Base-by-base conservation (phyloP, 2,888 invertebrate species). In the Drosophila merina region DNA sequence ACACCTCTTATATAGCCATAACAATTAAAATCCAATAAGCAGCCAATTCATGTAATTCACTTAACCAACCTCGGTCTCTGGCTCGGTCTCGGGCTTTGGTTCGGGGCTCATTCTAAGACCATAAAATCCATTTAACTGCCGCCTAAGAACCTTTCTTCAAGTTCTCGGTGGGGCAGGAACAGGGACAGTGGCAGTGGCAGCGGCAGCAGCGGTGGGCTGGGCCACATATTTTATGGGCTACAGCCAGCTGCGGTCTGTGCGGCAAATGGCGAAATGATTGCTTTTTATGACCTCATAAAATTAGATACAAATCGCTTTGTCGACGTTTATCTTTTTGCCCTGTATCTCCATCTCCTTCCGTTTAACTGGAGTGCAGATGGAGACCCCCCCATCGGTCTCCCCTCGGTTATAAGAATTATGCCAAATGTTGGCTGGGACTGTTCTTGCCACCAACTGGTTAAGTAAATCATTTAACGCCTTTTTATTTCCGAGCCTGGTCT, bases 281-380 rank as follows among this genome's bases (percentile, higher is more conserved):
- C 87, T 83, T 89, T 89, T 89, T 90, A 89, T 89, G 89, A 89
- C 87, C 89, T 89, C 89, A 89, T 90, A 90, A 90, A 90, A 89
- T 89, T 90, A 89, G 88, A 88, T 88, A 88, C 86, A 89, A 89
- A 89, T 90, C 89, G 89, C 81, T 89, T 80, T 81, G 84, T 81
- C 88, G 88, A 87, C 89, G 78, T 88, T 89, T 87, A 86, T 89
- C 84, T 85, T 68, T 64, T 36, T 28, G 48, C 40, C 49, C 44
- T 31, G 49, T 51, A 49, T 45, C 66, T n/a, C 57, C 67, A 64
- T 77, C 67, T 69, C 63, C 57, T 14, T 38, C 72, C 48, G 63
- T 57, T 63, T 8, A 1, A 8, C 9, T 42, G 42, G 42, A 42
- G 42, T 20, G 42, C 44, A 25, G 44, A 44, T 44, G 44, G 44